Percentiles rank a stretch among this genome's conserved stretches.
Evolutionary conservation across 2,797 vertebrate species (phyloP).

Genomic region (Danio choprae): DNA sequence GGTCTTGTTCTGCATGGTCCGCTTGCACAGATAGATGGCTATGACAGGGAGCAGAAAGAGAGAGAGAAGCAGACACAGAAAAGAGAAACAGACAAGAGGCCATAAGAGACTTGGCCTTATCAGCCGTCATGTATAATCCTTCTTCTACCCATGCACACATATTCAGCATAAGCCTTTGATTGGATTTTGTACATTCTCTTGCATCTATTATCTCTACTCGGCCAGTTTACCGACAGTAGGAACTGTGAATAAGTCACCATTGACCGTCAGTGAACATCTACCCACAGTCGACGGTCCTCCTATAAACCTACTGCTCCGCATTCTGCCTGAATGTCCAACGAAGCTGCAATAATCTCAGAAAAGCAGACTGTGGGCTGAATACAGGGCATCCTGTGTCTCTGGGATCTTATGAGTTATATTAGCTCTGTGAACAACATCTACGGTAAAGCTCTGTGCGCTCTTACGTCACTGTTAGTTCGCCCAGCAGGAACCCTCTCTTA

Average conservation of each 20-base stretch:
- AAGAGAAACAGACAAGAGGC: constrained; percentile 31
- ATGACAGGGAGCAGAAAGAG: constrained; percentile 27
- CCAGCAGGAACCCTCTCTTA: constrained; percentile 71
- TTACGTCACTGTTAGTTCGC: constrained; percentile 18
- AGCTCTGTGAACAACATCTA: constrained; percentile 5
- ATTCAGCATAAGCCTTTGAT: constrained; percentile 38
- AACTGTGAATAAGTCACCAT: constrained; percentile 44
- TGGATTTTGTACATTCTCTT: constrained; percentile 46
- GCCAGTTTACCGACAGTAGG: constrained; percentile 43
- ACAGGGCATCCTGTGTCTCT: background rate
- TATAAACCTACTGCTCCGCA: constrained; percentile 19
- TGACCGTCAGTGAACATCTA: constrained; percentile 35
- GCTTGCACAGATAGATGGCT: constrained; percentile 99
- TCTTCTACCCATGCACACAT: constrained; percentile 14
- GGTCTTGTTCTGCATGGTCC: constrained; percentile 99
- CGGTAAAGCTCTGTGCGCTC: background rate
- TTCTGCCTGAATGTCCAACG: constrained; percentile 2
- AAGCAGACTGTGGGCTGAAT: constrained; percentile 25
- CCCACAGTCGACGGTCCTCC: constrained; percentile 29
- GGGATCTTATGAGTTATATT: background rate
- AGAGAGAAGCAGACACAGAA: constrained; percentile 11
- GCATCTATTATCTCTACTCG: constrained; percentile 43
- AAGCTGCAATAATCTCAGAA: constrained; percentile 24
- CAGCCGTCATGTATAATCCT: constrained; percentile 37
- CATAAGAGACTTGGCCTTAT: constrained; percentile 53